Base-by-base conservation (phyloP, 1,140 invertebrate species). In the Sycophaga agraensis region DNA sequence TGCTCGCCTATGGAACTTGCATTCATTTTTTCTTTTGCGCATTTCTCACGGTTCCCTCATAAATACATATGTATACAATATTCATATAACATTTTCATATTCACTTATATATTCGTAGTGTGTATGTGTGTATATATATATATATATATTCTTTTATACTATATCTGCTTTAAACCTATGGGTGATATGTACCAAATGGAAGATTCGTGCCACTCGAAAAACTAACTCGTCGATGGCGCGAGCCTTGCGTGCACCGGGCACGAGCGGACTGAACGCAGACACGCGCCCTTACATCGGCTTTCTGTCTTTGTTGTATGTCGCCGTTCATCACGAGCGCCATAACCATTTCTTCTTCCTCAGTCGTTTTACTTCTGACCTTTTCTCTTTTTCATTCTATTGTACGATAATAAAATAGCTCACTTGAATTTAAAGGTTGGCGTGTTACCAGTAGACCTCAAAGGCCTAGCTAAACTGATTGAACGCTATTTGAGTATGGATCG, bases 121-220 rank as follows among this genome's bases (percentile, higher is more conserved):
- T 40, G 21, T 28, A 46, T 46, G 56, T 17, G 31, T 48, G 31
- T 34, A 60, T 53, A 31, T 53, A 53, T 60, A 45, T 45, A 43
- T 53, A 42, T 56, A 48, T 39, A 43, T 46, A 45, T 22, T 48
- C 21, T 37, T 53, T 45, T 46, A 26, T 48, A 6, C 28, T 19
- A 28, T 26, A 53, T 45, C 55, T 48, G 28, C 21, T 55, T 64
- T 66, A 67, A 62, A 65, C 74, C 54, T 73, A 70, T 69, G 70
- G 67, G 71, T 80, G 78, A 80, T 80, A 80, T 80, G 78, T 80
- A 80, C 75, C 75, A 79, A 79, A 79, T 80, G 78, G 78, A 80
- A 80, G 78, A 80, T 76, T 76, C 74, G 71, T 74, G 72, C 76
- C 61, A 53, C 22, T 58, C 40, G 14, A 56, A 31, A 63, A 63